phyloP scores from a whole-genome alignment of 2,888 invertebrate genomes.

The Cistogaster globosa region DNA sequence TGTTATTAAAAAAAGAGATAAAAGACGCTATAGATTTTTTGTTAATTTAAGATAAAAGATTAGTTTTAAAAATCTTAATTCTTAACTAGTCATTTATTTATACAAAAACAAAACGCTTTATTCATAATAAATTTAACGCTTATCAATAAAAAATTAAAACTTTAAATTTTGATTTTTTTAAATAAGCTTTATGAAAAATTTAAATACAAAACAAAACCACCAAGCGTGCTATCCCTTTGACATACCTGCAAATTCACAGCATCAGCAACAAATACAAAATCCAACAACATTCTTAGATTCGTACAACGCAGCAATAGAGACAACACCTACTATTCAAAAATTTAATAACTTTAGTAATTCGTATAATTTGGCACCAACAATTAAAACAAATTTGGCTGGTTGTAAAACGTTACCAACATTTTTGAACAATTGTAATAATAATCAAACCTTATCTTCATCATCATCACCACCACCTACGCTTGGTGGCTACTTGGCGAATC shows the following conservation, averaged over 20 bases:
- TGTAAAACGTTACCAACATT: constrained; percentile 31
- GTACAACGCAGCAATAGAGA: constrained; percentile 10
- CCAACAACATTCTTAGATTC: constrained; percentile 21
- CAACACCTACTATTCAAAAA: constrained; percentile 36
- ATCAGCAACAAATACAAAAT: constrained; percentile 52
- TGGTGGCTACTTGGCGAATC: constrained; percentile 69
- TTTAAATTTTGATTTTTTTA: constrained; percentile 42
- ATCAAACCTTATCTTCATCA: constrained; percentile 13
- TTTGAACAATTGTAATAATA: constrained; percentile 15
- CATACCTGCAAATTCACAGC: constrained; percentile 47
- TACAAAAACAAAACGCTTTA: constrained; percentile 8
- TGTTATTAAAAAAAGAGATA: constrained; percentile 33
- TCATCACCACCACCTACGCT: constrained; percentile 63
- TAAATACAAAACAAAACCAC: constrained; percentile 70
- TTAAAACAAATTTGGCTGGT: constrained; percentile 3
- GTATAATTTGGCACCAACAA: constrained; percentile 39
- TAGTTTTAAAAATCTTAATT: constrained; percentile 18
- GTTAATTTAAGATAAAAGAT: constrained; percentile 1
- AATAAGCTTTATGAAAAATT: constrained; percentile 72
- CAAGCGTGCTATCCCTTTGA: constrained; percentile 71
- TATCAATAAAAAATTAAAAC: constrained; percentile 5
- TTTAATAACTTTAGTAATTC: constrained; percentile 30
- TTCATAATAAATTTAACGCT: background rate
- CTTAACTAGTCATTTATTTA: constrained; percentile 65
- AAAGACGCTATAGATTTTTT: constrained; percentile 65